Evolutionary conservation across 2,113 vertebrate species (phyloP).

Genomic region (Orientallactaga bullata): DNA sequence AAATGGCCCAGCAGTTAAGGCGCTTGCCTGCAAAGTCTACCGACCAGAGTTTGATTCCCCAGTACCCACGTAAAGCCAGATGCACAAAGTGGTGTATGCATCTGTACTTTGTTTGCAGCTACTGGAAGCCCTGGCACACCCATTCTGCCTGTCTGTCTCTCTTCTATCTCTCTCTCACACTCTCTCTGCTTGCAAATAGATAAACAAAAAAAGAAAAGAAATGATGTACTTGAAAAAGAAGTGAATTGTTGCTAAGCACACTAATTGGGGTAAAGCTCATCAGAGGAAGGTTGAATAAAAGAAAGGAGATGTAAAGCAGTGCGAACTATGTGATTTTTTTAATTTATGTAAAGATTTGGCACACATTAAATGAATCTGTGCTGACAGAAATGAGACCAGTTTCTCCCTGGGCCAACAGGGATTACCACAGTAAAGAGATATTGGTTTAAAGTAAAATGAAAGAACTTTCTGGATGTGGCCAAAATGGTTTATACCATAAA

Average conservation of each 20-base stretch:
- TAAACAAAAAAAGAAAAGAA: too few relatives aligned
- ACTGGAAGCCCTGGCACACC: too few relatives aligned
- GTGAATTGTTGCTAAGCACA: not conserved
- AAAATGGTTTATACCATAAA: constrained; percentile 15
- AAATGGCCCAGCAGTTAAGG: too few relatives aligned
- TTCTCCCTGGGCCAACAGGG: not conserved
- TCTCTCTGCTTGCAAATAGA: too few relatives aligned
- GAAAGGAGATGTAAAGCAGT: not conserved
- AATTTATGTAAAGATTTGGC: constrained; percentile 23
- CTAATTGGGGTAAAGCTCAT: constrained; percentile 2
- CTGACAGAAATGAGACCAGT: constrained; percentile 14
- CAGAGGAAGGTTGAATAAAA: not conserved
- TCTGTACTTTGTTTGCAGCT: too few relatives aligned
- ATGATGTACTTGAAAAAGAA: not conserved
- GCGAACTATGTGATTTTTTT: not conserved
- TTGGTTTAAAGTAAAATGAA: not conserved
- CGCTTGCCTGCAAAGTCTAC: too few relatives aligned
- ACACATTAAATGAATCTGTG: not conserved
- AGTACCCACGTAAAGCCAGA: too few relatives aligned
- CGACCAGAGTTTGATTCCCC: too few relatives aligned
- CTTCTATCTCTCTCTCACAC: too few relatives aligned
- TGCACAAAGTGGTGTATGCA: too few relatives aligned
- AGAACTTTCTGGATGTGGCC: not conserved
- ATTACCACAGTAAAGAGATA: not conserved
- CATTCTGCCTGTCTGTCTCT: too few relatives aligned